Evolutionary conservation across 1,140 invertebrate genomes (phyloP).

Genomic region (Sinella curviseta): DNA sequence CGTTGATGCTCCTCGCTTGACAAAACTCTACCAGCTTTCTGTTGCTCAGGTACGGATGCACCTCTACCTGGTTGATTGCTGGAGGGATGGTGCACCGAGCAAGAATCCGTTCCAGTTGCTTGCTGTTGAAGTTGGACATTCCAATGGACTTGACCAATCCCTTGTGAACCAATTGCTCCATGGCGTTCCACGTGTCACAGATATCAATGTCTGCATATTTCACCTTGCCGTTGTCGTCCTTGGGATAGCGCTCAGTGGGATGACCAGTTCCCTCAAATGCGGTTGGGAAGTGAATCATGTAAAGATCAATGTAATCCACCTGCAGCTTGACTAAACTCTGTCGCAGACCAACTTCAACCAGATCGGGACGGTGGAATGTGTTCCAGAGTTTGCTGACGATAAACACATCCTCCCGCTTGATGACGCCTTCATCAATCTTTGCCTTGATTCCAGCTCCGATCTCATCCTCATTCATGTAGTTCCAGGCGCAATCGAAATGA

Average conservation of each 20-base stretch:
- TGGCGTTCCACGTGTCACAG: slow-evolving; percentile 48
- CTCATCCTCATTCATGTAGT: slow-evolving; percentile 81
- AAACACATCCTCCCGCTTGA: slow-evolving; percentile 69
- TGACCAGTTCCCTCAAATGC: slow-evolving; percentile 7
- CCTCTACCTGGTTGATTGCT: slow-evolving; percentile 65
- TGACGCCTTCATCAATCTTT: slow-evolving; percentile 70
- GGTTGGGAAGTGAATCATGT: slow-evolving; percentile 55
- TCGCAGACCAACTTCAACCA: slow-evolving; percentile 54
- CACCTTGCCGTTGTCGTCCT: slow-evolving; percentile 54
- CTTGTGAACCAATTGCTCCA: slow-evolving; percentile 53
- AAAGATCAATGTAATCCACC: slow-evolving; percentile 58
- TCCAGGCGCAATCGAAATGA: slow-evolving; percentile 83
- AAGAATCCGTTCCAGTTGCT: slow-evolving; percentile 51
- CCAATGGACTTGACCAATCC: slow-evolving; percentile 55
- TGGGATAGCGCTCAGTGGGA: too few species aligned
- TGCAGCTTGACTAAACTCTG: slow-evolving; percentile 54
- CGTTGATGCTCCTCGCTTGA: too few species aligned
- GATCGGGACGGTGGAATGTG: slow-evolving; percentile 43
- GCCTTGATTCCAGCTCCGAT: slow-evolving; percentile 74
- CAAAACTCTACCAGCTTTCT: too few species aligned
- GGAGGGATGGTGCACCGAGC: slow-evolving; percentile 58
- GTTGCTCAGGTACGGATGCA: slow-evolving; percentile 81
- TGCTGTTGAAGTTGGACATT: slow-evolving; percentile 55
- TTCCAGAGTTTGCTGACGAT: slow-evolving; percentile 14
- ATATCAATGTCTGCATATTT: slow-evolving; percentile 30